Percentiles rank a stretch among this genome's conserved stretches.
phyloP scores from a whole-genome alignment of 2,888 invertebrate species.

The Pristionchus arcanus region DNA sequence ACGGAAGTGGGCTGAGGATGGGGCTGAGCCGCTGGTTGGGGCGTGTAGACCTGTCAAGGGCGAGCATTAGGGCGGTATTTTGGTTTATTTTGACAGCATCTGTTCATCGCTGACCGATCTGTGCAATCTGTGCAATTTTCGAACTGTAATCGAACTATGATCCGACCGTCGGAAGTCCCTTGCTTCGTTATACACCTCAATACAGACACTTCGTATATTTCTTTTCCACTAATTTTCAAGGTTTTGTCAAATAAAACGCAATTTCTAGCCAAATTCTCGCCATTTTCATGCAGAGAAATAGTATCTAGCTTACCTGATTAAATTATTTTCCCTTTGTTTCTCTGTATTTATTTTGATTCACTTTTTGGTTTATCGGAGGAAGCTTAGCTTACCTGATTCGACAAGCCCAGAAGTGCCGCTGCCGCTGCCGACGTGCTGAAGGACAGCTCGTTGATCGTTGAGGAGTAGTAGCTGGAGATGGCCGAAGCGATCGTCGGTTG shows the following conservation, averaged over 20 bases:
- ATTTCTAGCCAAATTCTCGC: too few species aligned
- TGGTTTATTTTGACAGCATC: too few species aligned
- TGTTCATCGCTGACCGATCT: not conserved
- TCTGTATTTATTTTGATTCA: too few species aligned
- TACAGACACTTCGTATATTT: not conserved
- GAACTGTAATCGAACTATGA: not conserved
- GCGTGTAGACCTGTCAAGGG: slow-evolving; percentile 41
- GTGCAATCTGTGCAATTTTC: not conserved
- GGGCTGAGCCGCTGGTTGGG: not conserved
- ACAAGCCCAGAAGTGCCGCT: slow-evolving; percentile 68
- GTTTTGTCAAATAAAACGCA: too few species aligned
- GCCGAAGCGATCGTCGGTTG: slow-evolving; percentile 75
- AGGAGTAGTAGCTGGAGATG: slow-evolving; percentile 77
- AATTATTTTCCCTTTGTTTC: too few species aligned
- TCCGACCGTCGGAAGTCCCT: not conserved
- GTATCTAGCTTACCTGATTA: too few species aligned
- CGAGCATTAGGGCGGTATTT: slow-evolving; percentile 30
- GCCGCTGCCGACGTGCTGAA: slow-evolving; percentile 68
- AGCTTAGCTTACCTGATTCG: slow-evolving; percentile 57
- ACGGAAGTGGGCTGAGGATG: not conserved
- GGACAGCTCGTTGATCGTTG: slow-evolving; percentile 60
- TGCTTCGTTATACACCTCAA: not conserved
- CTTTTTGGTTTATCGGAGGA: too few species aligned
- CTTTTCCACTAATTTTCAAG: not conserved
- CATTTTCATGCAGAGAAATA: too few species aligned